phyloP scores from a whole-genome alignment of 2,888 invertebrate genomes.

The Conomelus anceps region DNA sequence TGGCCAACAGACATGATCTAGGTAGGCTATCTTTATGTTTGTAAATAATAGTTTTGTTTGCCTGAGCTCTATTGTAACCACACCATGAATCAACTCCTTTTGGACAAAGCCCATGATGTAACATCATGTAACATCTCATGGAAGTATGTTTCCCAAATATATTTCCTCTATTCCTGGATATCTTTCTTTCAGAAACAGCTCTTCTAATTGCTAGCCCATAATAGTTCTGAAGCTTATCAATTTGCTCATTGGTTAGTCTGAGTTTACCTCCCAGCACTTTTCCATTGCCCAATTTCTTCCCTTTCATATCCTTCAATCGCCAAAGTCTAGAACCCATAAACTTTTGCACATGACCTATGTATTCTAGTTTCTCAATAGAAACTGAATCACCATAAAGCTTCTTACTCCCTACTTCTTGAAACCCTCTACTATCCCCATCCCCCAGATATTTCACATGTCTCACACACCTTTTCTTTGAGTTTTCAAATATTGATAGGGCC shows the following conservation, averaged over 20 bases:
- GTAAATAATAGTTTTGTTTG: background rate
- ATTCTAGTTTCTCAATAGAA: slow-evolving; percentile 11
- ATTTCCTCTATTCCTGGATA: slow-evolving; percentile 31
- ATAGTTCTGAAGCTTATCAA: slow-evolving; percentile 32
- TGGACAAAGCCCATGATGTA: background rate
- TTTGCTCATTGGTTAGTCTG: slow-evolving; percentile 31
- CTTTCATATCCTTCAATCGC: background rate
- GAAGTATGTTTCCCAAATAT: slow-evolving; percentile 34
- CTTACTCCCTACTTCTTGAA: background rate
- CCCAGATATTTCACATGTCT: slow-evolving; percentile 14
- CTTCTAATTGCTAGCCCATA: slow-evolving; percentile 34
- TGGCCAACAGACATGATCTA: background rate
- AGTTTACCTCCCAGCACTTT: slow-evolving; percentile 27
- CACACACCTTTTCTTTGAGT: background rate
- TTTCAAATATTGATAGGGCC: background rate
- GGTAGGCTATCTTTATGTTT: background rate
- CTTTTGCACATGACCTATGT: background rate
- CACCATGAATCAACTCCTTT: background rate
- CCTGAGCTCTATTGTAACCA: background rate
- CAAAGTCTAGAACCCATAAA: slow-evolving; percentile 24
- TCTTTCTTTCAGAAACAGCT: slow-evolving; percentile 25
- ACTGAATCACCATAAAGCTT: slow-evolving; percentile 24
- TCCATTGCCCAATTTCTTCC: slow-evolving; percentile 12
- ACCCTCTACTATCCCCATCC: slow-evolving; percentile 17
- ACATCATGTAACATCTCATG: slow-evolving; percentile 30